Evolutionary conservation across 2,888 invertebrate genomes (phyloP).

Genomic region (Pheosia gnoma): DNA sequence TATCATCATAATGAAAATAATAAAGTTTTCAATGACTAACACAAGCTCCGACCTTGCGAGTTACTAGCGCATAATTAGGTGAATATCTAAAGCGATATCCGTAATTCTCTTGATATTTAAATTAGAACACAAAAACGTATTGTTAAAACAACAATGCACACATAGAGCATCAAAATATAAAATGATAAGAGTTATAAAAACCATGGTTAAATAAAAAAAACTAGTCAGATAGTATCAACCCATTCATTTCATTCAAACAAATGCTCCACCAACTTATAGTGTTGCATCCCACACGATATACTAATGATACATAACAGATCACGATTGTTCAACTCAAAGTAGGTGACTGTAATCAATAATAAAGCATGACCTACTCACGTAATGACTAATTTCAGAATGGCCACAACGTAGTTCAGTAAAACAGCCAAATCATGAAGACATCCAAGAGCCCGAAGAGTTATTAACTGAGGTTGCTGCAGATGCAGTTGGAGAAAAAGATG

Average conservation of each 20-base stretch:
- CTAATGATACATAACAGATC: conserved; percentile 21
- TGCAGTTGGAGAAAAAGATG: conserved; percentile 18
- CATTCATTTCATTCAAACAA: conserved; percentile 17
- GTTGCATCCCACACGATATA: not conserved
- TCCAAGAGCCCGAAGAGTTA: conserved; percentile 30
- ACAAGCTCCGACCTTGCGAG: not conserved
- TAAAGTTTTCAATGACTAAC: no score
- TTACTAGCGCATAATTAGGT: not conserved
- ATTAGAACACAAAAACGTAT: not conserved
- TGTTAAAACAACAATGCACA: conserved; percentile 5
- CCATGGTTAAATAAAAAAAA: conserved; percentile 22
- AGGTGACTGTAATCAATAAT: conserved; percentile 12
- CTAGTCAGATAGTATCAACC: conserved; percentile 14
- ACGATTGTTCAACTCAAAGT: conserved; percentile 18
- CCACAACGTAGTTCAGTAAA: conserved; percentile 66
- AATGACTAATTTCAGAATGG: conserved; percentile 58
- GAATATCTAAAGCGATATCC: not conserved
- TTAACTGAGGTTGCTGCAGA: conserved; percentile 25
- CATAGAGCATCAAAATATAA: not conserved
- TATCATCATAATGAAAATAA: no score
- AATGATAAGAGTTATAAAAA: not conserved
- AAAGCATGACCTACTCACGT: conserved; percentile 18
- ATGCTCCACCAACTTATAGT: not conserved
- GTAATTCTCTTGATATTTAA: not conserved
- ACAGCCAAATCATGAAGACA: conserved; percentile 54